Evolutionary conservation across 1,140 invertebrate species (phyloP), one percentile per base, ranked within the genome.

Genomic region (Macrobrachium nipponense): DNA sequence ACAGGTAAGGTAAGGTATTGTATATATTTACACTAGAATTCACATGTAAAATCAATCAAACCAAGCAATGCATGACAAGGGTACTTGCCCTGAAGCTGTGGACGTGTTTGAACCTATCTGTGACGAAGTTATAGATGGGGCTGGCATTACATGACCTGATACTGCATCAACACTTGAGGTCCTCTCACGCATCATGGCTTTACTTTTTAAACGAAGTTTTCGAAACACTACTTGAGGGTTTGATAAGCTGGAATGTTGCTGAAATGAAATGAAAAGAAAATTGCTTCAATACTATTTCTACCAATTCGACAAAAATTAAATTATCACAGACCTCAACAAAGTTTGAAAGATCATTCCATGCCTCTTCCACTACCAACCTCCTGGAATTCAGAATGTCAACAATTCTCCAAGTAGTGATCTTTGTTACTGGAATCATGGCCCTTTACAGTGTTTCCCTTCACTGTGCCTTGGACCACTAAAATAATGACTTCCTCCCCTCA

Each of bases 61-160:
- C 20, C 15, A 12, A 70, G 36, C 15, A 70, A 6, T 70, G 14
- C 36, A 17, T 70, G 18, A 70, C n/a, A 70, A 8, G 23, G 12
- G 10, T n/a, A 68, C 68, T 70, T 43, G 27, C 68, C 68, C 68
- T 12, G 51, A 51, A 79, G 10, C 15, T 4, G n/a, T 17, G 36
- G 80, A 36, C 15, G 68, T 81, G 44, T 61, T 23, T 15, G 70
- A 20, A 44, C 23, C 20, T 17, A 20, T 43, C 7, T 73, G 70
- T 27, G 68, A 17, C 59, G 80, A 44, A 20, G 51, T 60, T 17
- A 58, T 73, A 11, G 80, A 75, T 44, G 70, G 68, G 17, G 80
- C 18, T 7, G 80, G 80, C 66, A 66, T 66, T n/a, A 66, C 20
- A 23, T 80, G 62, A 43, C 78, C 36, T 36, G 27, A 62, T 11